Evolutionary conservation across 2,797 vertebrate species (phyloP), one percentile per base, ranked within the genome.

Genomic region (Esox lucius): DNA sequence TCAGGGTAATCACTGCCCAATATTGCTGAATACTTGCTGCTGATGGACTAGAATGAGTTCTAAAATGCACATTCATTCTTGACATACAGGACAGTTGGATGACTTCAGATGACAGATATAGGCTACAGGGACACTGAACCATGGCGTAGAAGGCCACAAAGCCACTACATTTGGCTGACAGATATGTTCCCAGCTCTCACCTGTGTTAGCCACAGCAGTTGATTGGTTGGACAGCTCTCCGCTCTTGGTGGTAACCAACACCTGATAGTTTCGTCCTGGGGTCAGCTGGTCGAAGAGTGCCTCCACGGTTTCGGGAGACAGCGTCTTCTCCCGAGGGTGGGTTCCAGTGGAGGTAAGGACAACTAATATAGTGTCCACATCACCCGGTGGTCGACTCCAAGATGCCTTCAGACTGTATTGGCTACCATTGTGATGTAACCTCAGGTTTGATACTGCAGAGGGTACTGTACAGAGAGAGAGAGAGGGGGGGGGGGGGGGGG

Each of bases 181-280:
- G 9, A 8, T 1, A 9, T 59, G 3, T 59, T 59, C n/a, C 53
- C 5, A 53, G 53, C 56, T 53, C 85, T 91, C 86, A 98, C 97
- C 88, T 69, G 95, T 96, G 81, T 93, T 93, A 64, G 91, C 87
- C 26, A 75, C 73, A 76, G 87, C 75, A 59, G 81, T 85, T 71
- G 88, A 92, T 83, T 93, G 92, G 74, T 85, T 91, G 11, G 89
- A 93, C 28, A 96, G 91, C 1, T 91, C 74, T 4, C 95, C 95
- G 0, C 95, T 96, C 81, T 89, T 19, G 65, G 94, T 92, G 72
- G 73, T 91, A 76, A 96, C 84, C 2, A 85, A 77, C n/a, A 96
- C 87, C 78, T 87, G 89, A 91, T 98, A 98, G 75, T 92, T 86
- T 0, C 90, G 88, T 69, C 97, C 97, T 0, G 96, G 94, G 42